phyloP scores from a whole-genome alignment of 2,888 invertebrate species.

The Physocephala rufipes region DNA sequence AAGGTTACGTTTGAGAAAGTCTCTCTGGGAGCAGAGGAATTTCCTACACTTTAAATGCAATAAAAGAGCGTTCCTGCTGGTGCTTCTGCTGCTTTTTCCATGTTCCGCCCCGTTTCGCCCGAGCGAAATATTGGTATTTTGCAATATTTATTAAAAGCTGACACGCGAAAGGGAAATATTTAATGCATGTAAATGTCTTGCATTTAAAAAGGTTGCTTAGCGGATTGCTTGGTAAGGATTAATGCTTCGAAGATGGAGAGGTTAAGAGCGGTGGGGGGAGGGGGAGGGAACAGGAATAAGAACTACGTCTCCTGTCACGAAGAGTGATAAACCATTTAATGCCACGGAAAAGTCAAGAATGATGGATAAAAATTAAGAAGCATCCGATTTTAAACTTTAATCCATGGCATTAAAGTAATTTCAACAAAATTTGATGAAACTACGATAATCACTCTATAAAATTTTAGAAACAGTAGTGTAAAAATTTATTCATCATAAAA shows the following conservation, averaged over 20 bases:
- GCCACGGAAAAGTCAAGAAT: not conserved
- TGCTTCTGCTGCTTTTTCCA: not conserved
- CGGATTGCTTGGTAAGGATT: not conserved
- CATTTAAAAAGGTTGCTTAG: not conserved
- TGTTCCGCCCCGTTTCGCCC: not conserved
- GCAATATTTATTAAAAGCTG: slow-evolving; percentile 55
- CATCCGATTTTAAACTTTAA: too few relatives aligned
- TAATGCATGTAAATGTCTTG: slow-evolving; percentile 45
- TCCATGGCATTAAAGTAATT: too few relatives aligned
- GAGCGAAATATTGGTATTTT: slow-evolving; percentile 42
- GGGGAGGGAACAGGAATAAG: not conserved
- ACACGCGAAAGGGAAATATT: slow-evolving; percentile 57
- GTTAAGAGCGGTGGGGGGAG: not conserved
- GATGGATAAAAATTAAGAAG: too few relatives aligned
- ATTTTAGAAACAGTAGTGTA: too few relatives aligned
- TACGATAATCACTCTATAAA: too few relatives aligned
- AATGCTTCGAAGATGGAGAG: not conserved
- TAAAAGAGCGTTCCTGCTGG: slow-evolving; percentile 25
- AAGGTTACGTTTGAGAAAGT: not conserved
- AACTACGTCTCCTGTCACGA: not conserved
- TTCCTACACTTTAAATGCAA: slow-evolving; percentile 38
- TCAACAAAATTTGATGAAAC: too few relatives aligned
- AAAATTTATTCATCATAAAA: too few relatives aligned
- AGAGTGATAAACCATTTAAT: not conserved
- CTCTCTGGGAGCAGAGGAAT: slow-evolving; percentile 18